These are phyloP conservation scores for Chondrosia reniformis DNA, from an alignment of 37 sponge, comb jelly and placozoan species.

Conservation along the genomic window DNA sequence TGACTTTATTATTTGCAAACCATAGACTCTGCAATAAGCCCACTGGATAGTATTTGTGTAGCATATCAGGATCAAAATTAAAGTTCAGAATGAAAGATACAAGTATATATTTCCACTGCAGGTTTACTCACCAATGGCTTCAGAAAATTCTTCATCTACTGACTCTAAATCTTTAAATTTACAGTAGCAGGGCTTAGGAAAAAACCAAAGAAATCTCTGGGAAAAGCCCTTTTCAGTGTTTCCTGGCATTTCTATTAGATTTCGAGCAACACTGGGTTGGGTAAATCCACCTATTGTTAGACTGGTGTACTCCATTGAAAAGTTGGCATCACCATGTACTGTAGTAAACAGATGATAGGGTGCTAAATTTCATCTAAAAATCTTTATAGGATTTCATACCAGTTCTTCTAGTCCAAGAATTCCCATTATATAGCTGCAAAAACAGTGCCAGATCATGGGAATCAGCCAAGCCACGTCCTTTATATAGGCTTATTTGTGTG, in stretches of 20 bases:
- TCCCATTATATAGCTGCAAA: too few relatives aligned
- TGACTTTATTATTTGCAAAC: not conserved
- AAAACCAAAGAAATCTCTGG: slow-evolving; percentile 45
- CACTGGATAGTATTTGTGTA: too few relatives aligned
- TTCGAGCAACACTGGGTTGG: slow-evolving; percentile 39
- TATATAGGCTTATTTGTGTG: slow-evolving; percentile 36
- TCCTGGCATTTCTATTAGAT: slow-evolving; percentile 21
- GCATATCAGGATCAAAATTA: too few relatives aligned
- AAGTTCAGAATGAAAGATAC: too few relatives aligned
- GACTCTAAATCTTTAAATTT: slow-evolving; percentile 14
- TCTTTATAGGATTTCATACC: too few relatives aligned
- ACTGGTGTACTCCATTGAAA: slow-evolving; percentile 27
- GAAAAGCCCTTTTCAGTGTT: slow-evolving; percentile 38
- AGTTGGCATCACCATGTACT: slow-evolving; percentile 44
- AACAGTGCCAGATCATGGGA: slow-evolving; percentile 40
- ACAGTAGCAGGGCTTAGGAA: slow-evolving; percentile 23
- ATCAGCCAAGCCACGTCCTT: slow-evolving; percentile 18
- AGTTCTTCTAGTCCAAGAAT: too few relatives aligned
- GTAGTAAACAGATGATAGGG: too few relatives aligned
- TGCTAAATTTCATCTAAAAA: too few relatives aligned
- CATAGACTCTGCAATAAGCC: too few relatives aligned
- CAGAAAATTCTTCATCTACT: slow-evolving; percentile 17
- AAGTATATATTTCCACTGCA: too few relatives aligned
- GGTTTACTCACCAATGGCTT: not conserved
- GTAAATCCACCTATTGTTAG: slow-evolving; percentile 35